These are phyloP conservation scores for Mythimna vitellina DNA, from an alignment of 2,888 invertebrate species.

Conservation along the genomic window DNA sequence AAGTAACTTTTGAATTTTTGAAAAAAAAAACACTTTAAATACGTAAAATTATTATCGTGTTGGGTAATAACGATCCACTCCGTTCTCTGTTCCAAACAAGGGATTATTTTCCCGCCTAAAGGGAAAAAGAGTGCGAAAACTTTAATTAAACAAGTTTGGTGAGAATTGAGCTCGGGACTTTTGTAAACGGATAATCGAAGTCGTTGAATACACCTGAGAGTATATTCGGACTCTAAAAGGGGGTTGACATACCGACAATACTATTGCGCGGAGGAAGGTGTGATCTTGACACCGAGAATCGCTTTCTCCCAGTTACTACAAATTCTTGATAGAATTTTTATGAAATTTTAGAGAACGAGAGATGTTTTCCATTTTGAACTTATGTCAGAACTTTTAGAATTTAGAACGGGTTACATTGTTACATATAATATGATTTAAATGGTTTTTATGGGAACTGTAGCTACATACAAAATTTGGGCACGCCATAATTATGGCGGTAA, in stretches of 20 bases:
- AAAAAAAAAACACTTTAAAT: not conserved
- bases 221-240: constrained; percentile 72
- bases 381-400: constrained; percentile 44
- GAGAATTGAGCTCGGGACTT: constrained; percentile 87
- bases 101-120: constrained; percentile 88
- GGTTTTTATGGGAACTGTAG: not conserved
- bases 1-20: no score
- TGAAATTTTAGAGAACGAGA: constrained; percentile 51
- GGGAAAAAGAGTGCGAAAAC: constrained; percentile 90
- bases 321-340: constrained; percentile 58
- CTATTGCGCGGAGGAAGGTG: constrained; percentile 48
- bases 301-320: constrained; percentile 39
- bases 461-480: not conserved
- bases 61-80: constrained; percentile 61
- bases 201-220: constrained; percentile 86
- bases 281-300: constrained; percentile 62
- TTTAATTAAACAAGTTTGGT: constrained; percentile 90
- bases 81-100: constrained; percentile 76
- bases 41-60: not conserved
- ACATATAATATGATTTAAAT: no score
- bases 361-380: constrained; percentile 31
- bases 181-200: constrained; percentile 89
- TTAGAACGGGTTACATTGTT: constrained; percentile 42
- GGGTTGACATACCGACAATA: constrained; percentile 74
- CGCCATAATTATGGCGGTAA: no score